Evolutionary conservation across 92 coral and sea anemone genomes (phyloP).

Genomic region (Palythoa heliodiscus): DNA sequence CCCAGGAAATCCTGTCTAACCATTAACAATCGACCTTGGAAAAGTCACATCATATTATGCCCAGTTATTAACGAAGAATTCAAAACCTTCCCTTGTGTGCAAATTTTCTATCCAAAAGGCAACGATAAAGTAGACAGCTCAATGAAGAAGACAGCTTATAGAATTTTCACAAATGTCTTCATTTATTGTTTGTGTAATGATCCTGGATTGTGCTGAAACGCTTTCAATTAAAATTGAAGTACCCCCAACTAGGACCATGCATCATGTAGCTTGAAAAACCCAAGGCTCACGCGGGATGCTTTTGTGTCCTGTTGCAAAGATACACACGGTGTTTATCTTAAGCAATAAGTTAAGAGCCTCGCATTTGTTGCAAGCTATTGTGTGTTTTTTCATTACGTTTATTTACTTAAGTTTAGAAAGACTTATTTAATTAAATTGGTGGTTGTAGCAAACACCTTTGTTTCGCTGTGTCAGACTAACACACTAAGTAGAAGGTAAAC

Average conservation of each 20-base stretch:
- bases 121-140: background rate
- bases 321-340: conserved; percentile 52
- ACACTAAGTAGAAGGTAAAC: conserved; percentile 40
- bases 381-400: conserved; percentile 92
- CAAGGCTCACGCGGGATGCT: conserved; percentile 55
- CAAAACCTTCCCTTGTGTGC: background rate
- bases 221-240: conserved; percentile 39
- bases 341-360: conserved; percentile 51
- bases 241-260: conserved; percentile 78
- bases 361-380: conserved; percentile 63
- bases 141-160: conserved; percentile 23
- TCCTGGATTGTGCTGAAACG: conserved; percentile 42
- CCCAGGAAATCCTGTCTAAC: conserved; percentile 29
- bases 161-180: conserved; percentile 53
- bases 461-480: conserved; percentile 31
- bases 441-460: conserved; percentile 45
- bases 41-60: background rate
- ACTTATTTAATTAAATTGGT: conserved; percentile 88
- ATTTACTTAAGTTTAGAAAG: conserved; percentile 89
- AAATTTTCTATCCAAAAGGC: conserved; percentile 1
- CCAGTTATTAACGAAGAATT: background rate
- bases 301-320: conserved; percentile 52
- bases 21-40: background rate
- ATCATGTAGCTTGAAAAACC: conserved; percentile 40
- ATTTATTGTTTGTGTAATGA: conserved; percentile 44